A percentile compares a stretch with the other conserved stretches of the same genome.
Evolutionary conservation across 2,888 invertebrate species (phyloP).

Genomic region (Apodemia duryi): DNA sequence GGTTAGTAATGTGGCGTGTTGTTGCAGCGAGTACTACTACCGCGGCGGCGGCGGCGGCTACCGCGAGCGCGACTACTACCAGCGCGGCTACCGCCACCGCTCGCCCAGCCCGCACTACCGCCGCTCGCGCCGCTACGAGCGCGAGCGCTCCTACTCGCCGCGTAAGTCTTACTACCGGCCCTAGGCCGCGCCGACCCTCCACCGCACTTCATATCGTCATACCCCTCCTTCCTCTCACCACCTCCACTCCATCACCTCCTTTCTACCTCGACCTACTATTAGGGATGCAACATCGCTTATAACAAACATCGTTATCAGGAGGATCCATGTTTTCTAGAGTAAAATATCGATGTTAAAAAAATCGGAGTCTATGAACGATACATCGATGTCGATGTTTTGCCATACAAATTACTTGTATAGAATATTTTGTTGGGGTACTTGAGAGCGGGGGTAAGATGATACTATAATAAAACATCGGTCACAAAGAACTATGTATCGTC

Average conservation of each 20-base stretch:
- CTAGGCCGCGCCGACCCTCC: conserved; percentile 30
- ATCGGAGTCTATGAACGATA: too few relatives aligned
- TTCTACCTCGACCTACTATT: not conserved
- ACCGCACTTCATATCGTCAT: conserved; percentile 6
- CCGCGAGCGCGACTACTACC: conserved; percentile 74
- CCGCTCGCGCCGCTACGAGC: conserved; percentile 83
- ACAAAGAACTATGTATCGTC: too few relatives aligned
- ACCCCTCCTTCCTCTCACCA: not conserved
- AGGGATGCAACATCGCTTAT: too few relatives aligned
- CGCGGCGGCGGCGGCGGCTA: conserved; percentile 69
- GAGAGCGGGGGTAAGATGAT: too few relatives aligned
- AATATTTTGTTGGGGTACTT: too few relatives aligned
- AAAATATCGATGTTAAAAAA: too few relatives aligned
- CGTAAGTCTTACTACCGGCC: conserved; percentile 82
- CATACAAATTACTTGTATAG: too few relatives aligned
- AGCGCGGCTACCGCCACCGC: conserved; percentile 78
- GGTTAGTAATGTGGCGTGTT: not conserved
- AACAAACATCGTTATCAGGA: too few relatives aligned
- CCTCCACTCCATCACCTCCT: not conserved
- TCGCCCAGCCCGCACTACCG: conserved; percentile 87
- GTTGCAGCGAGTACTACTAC: conserved; percentile 55
- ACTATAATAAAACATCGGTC: too few relatives aligned
- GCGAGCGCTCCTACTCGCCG: conserved; percentile 89
- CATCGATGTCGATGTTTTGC: too few relatives aligned
- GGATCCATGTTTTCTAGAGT: too few relatives aligned